Conservation (phyloP, 2,888 invertebrate genomes). For the Pristionchus mayeri region DNA sequence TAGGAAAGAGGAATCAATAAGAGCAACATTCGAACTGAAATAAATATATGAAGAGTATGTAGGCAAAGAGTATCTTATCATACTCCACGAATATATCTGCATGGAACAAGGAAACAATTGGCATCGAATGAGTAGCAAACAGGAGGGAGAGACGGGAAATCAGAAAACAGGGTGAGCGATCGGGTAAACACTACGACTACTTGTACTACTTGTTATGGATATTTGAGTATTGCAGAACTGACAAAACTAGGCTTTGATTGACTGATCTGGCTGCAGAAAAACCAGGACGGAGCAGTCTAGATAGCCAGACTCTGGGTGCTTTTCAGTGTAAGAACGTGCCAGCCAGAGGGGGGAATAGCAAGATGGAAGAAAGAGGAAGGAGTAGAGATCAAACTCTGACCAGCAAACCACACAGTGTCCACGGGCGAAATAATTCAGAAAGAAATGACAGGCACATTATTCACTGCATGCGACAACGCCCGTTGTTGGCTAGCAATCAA, state of each 20-base stretch:
- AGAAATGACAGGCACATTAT: not conserved
- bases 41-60: not conserved
- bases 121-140: not conserved
- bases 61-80: not conserved
- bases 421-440: not conserved
- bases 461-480: not conserved
- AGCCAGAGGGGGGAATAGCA: not conserved
- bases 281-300: not conserved
- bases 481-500: not conserved
- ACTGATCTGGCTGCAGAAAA: not conserved
- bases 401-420: not conserved
- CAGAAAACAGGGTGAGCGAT: not conserved
- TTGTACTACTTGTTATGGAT: not conserved
- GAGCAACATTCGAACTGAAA: not conserved
- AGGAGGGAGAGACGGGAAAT: not conserved
- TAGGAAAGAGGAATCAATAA: not conserved
- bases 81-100: too few relatives aligned
- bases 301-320: not conserved
- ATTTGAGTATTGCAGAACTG: not conserved
- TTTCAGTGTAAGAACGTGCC: conserved; percentile 19
- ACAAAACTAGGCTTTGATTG: not conserved
- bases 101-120: not conserved
- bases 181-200: not conserved
- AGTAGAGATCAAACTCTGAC: not conserved
- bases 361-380: conserved; percentile 14